Evolutionary conservation across 1,140 invertebrate genomes (phyloP).

Genomic region (Anadara kagoshimensis): DNA sequence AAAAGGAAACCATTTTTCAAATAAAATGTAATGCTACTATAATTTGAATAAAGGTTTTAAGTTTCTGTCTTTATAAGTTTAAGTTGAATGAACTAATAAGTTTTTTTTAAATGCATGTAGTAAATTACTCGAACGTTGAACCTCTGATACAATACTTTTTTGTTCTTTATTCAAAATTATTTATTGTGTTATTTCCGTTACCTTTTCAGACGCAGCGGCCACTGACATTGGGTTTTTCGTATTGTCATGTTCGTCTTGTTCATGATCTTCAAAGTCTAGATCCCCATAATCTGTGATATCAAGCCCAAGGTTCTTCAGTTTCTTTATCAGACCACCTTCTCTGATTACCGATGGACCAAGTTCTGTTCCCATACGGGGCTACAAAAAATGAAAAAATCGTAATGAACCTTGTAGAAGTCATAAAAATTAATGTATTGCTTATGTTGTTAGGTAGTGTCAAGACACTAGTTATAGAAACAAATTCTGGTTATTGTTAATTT

Average conservation of each 20-base stretch:
- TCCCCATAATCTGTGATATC: constrained; percentile 13
- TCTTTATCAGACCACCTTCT: not conserved
- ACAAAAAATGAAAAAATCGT: not conserved
- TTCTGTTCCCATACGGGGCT: constrained; percentile 13
- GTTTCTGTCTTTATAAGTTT: not conserved
- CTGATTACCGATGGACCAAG: not conserved
- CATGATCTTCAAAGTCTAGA: not conserved
- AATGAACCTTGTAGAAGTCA: no score
- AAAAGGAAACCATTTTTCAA: no score
- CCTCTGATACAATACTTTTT: not conserved
- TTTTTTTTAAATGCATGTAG: no score
- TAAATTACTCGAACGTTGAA: not conserved
- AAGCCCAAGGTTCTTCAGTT: not conserved
- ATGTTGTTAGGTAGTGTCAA: no score
- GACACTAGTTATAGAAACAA: no score
- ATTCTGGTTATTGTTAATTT: no score
- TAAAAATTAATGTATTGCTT: no score
- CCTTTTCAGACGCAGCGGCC: constrained; percentile 10
- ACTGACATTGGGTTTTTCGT: constrained; percentile 15
- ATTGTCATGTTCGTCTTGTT: not conserved
- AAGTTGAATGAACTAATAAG: not conserved
- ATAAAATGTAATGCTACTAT: not conserved
- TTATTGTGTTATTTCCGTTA: not conserved
- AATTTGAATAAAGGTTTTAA: not conserved
- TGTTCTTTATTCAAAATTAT: not conserved